Percentiles rank a stretch among this genome's conserved stretches.
Evolutionary conservation across 2,888 invertebrate genomes (phyloP).

Genomic region (Habrosyne pyritoides): DNA sequence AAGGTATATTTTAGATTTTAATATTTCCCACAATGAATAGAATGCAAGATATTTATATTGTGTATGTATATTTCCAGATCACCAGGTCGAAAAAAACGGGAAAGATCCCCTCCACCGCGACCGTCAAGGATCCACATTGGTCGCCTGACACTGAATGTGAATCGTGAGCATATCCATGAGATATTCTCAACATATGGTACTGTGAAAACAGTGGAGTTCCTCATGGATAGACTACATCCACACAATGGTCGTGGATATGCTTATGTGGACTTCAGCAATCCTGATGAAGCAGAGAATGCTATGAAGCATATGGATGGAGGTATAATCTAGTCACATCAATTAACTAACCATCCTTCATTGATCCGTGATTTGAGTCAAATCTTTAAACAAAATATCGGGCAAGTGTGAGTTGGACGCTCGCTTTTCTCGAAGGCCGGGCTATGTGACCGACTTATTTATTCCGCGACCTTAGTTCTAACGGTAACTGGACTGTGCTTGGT

Average conservation of each 20-base stretch:
- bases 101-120: conserved; percentile 94
- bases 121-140: conserved; percentile 98
- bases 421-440: conserved; percentile 43
- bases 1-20: no score
- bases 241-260: conserved; percentile 96
- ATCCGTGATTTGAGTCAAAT: no score
- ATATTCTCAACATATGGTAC: conserved; percentile 95
- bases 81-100: conserved; percentile 87
- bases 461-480: conserved; percentile 29
- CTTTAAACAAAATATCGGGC: no score
- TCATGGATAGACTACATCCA: conserved; percentile 93
- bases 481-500: conserved; percentile 24
- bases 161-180: conserved; percentile 94
- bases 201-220: conserved; percentile 95
- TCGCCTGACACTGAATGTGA: conserved; percentile 95
- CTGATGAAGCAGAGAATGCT: conserved; percentile 98
- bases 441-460: conserved; percentile 41
- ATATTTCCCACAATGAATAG: not conserved
- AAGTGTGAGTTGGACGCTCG: conserved; percentile 46
- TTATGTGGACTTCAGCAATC: conserved; percentile 96
- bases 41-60: not conserved
- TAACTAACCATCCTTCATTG: not conserved
- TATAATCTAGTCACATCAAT: conserved; percentile 40
- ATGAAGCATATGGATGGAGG: conserved; percentile 99
- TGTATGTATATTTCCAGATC: conserved; percentile 63